phyloP scores from a whole-genome alignment of 1,140 invertebrate genomes.

The Drosophila bocqueti region DNA sequence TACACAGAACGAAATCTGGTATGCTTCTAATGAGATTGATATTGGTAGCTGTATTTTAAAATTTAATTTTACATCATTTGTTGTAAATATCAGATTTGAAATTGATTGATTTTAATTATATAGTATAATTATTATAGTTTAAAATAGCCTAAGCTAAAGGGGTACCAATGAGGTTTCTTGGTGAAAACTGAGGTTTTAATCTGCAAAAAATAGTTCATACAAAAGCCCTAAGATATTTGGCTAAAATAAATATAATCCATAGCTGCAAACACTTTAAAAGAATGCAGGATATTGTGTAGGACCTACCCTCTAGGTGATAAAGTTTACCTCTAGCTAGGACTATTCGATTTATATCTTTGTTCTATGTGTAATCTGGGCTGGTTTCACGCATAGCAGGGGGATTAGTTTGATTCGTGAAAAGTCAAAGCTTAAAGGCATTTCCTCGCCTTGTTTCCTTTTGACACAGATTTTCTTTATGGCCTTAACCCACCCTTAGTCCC shows the following conservation, averaged over 20 bases:
- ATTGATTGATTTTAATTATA: not conserved
- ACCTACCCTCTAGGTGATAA: not conserved
- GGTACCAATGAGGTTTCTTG: no score
- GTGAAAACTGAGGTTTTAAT: no score
- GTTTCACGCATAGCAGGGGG: slow-evolving; percentile 23
- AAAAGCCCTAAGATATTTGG: no score
- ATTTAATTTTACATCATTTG: not conserved
- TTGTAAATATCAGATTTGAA: no score
- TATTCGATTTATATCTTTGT: not conserved
- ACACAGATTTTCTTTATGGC: slow-evolving; percentile 68
- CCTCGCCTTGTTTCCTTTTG: slow-evolving; percentile 44
- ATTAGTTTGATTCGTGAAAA: slow-evolving; percentile 54
- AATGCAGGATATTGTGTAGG: not conserved
- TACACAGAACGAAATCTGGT: not conserved
- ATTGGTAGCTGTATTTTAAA: not conserved
- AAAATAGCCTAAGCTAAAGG: not conserved
- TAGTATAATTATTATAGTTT: not conserved
- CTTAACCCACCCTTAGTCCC: slow-evolving; percentile 35
- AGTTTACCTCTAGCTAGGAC: no score
- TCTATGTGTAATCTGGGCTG: slow-evolving; percentile 8
- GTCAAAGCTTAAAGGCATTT: slow-evolving; percentile 57
- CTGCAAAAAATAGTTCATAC: no score
- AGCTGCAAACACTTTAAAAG: not conserved
- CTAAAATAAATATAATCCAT: not conserved
- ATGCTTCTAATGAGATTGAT: not conserved